A percentile compares a stretch with the other conserved stretches of the same genome.
Conservation (phyloP, 2,113 vertebrate genomes). For the Aphyosemion australe region DNA sequence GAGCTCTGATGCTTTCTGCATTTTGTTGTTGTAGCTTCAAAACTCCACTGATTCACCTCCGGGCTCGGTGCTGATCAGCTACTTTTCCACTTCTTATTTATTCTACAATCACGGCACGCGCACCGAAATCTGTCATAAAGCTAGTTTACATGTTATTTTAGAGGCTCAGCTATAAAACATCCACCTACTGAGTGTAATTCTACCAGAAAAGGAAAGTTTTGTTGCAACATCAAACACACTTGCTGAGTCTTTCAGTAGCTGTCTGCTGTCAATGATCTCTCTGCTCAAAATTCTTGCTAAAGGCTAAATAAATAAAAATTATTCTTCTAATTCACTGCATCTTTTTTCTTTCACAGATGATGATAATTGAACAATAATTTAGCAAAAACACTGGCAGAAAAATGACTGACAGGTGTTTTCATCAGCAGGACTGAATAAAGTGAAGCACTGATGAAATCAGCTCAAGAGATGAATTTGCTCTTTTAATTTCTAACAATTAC, state of each 20-base stretch:
- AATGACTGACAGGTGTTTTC: too few species aligned
- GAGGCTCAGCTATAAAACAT: neutral
- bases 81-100: slow-evolving; percentile 14
- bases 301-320: too few species aligned
- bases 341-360: too few species aligned
- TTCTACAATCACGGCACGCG: neutral
- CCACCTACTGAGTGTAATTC: accelerated
- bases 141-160: neutral
- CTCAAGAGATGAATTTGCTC: too few species aligned
- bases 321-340: too few species aligned
- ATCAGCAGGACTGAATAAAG: too few species aligned
- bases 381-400: too few species aligned
- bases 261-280: too few species aligned
- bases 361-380: too few species aligned
- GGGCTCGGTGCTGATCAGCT: neutral
- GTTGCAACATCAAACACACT: slow-evolving; percentile 40
- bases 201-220: neutral
- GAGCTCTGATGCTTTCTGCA: neutral
- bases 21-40: slow-evolving; percentile 3
- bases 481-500: too few species aligned
- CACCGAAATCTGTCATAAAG: neutral
- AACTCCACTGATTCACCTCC: slow-evolving; percentile 12
- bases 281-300: too few species aligned
- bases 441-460: too few species aligned
- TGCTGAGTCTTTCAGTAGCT: neutral